phyloP scores from a whole-genome alignment of 2,113 vertebrate species.

The Brienomyrus longianalis region DNA sequence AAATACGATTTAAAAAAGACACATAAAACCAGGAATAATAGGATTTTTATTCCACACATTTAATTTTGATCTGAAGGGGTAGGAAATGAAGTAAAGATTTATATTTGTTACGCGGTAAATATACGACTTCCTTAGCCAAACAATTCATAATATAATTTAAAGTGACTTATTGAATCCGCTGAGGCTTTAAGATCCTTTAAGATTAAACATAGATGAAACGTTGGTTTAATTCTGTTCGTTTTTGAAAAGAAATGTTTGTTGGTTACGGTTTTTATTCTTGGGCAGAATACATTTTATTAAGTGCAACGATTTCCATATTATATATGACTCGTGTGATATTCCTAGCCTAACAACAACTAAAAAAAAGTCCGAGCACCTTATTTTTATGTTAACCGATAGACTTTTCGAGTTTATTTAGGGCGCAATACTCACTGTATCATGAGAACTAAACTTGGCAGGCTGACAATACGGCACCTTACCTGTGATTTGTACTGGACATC shows the following conservation, averaged over 20 bases:
- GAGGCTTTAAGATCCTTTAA: background rate
- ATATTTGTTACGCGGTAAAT: background rate
- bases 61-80: background rate
- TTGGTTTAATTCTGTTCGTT: background rate
- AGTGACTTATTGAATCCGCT: background rate
- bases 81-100: background rate
- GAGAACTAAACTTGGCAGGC: background rate
- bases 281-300: background rate
- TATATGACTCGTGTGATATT: background rate
- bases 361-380: background rate
- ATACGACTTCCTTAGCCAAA: background rate
- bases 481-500: conserved; percentile 10
- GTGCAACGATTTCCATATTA: background rate
- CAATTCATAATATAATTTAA: background rate
- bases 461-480: conserved; percentile 12
- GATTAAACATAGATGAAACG: background rate
- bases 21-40: background rate
- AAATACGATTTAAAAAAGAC: background rate
- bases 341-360: background rate
- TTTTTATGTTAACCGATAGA: background rate
- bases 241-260: background rate
- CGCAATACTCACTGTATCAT: background rate
- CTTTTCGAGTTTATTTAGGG: background rate
- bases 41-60: background rate
- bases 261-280: background rate